phyloP scores from a whole-genome alignment of 2,888 invertebrate genomes.

The Sussaba pulchella region DNA sequence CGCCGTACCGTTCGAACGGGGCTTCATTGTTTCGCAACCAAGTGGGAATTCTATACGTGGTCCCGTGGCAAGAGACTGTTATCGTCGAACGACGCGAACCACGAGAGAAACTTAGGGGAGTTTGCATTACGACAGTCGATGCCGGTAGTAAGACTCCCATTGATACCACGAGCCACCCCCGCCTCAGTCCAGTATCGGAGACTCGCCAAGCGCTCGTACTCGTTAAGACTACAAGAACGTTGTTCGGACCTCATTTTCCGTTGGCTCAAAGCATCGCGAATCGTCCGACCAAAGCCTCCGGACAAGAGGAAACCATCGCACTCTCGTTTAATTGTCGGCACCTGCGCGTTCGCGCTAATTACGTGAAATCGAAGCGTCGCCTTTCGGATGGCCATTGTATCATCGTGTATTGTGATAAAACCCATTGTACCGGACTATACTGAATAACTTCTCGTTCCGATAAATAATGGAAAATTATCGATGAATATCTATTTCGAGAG shows the following conservation, averaged over 20 bases:
- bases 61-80: conserved; percentile 47
- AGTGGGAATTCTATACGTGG: conserved; percentile 54
- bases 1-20: conserved; percentile 40
- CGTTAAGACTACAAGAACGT: conserved; percentile 10
- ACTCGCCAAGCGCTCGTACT: not conserved
- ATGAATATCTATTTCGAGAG: too few species aligned
- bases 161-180: conserved; percentile 8
- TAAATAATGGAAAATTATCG: too few species aligned
- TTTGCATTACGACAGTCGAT: conserved; percentile 38
- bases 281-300: not conserved
- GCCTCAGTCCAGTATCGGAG: conserved; percentile 27
- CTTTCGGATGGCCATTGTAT: not conserved
- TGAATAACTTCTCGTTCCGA: not conserved
- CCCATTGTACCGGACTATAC: conserved; percentile 4
- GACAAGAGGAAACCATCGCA: conserved; percentile 18
- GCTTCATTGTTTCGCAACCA: conserved; percentile 53
- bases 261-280: not conserved
- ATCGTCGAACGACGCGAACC: conserved; percentile 24
- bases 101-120: conserved; percentile 1
- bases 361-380: conserved; percentile 30
- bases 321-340: conserved; percentile 42
- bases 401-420: not conserved
- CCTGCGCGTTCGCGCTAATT: conserved; percentile 4
- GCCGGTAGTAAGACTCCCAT: conserved; percentile 3
- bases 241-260: not conserved